Base-by-base conservation (phyloP, 2,888 invertebrate species). In the Caenorhabditis becei region DNA sequence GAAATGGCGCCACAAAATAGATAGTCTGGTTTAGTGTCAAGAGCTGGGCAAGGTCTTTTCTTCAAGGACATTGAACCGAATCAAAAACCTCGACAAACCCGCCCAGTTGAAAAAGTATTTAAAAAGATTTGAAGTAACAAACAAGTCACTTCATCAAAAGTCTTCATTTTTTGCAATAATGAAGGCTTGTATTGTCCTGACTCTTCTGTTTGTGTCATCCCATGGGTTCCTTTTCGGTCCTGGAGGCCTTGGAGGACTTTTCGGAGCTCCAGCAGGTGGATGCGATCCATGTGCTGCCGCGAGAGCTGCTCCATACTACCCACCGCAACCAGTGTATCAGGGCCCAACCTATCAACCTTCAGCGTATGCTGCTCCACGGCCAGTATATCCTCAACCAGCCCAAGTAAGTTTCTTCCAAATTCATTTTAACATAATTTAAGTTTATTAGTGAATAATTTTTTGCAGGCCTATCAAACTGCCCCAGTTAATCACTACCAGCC, bases 141-240 rank as follows among this genome's bases (percentile, higher is more conserved):
- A n/a, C 72, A 63, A 66, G 67, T 75, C 66, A 67, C 44, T 62
- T 61, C 47, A 49, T 61, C 51, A 56, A 58, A n/a, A n/a, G n/a
- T n/a, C n/a, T n/a, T n/a, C n/a, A n/a, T n/a, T n/a, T n/a, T n/a
- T n/a, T n/a, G 49, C 32, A 23, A 32, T 7, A n/a, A 84, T 83
- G 83, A 77, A 80, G 44, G 23, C 70, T 14, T 18, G 77, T 10
- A 35, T 81, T 35, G 49, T 80, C 28, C 53, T 80, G 32, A 47
- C 80, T 16, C 51, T 84, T 5, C 26, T 69, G n/a, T 67, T 78
- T 37, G 53, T 69, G 49, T 78, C 81, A 5, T 28, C 82, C 37
- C 62, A 83, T 14, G 84, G 79, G 26, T 80, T 80, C 67, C 71
- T 84, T 61, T 82, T 82, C 75, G 82, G 80, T 32, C 80, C 70